Conservation (phyloP, 2,797 vertebrate species). For the Galaxias olidus region DNA sequence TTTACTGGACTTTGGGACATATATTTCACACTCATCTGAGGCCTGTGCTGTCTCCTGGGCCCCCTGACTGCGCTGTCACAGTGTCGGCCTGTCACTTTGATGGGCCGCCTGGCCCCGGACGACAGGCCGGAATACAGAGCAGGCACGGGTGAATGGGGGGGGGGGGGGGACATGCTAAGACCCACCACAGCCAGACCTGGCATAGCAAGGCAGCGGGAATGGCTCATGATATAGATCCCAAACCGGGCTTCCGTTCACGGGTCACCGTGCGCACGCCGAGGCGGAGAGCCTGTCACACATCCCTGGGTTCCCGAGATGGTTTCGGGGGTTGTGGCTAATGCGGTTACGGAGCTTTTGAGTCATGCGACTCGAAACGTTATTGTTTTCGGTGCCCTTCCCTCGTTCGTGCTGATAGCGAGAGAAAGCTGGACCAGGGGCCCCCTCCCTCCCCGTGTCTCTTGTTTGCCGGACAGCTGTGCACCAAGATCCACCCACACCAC, state of each 20-base stretch:
- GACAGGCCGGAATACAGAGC: conserved; percentile 4
- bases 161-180: conserved; percentile 7
- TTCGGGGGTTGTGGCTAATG: neutral
- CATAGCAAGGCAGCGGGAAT: conserved; percentile 1
- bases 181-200: neutral
- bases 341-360: neutral
- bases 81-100: conserved; percentile 18
- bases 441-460: neutral
- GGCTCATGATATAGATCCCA: conserved; percentile 9
- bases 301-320: neutral
- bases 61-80: conserved; percentile 18
- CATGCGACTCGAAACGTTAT: neutral
- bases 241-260: neutral
- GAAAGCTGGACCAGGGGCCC: too few relatives aligned
- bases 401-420: neutral
- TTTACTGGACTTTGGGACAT: conserved; percentile 13
- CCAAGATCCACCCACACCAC: conserved; percentile 10
- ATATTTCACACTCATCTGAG: conserved; percentile 29
- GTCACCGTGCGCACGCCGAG: neutral
- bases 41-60: conserved; percentile 13
- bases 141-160: too few relatives aligned
- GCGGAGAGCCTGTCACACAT: conserved; percentile 6
- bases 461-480: conserved; percentile 25
- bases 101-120: conserved; percentile 5
- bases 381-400: neutral